Conservation (phyloP, 2,888 invertebrate species). For the Spodoptera littoralis region DNA sequence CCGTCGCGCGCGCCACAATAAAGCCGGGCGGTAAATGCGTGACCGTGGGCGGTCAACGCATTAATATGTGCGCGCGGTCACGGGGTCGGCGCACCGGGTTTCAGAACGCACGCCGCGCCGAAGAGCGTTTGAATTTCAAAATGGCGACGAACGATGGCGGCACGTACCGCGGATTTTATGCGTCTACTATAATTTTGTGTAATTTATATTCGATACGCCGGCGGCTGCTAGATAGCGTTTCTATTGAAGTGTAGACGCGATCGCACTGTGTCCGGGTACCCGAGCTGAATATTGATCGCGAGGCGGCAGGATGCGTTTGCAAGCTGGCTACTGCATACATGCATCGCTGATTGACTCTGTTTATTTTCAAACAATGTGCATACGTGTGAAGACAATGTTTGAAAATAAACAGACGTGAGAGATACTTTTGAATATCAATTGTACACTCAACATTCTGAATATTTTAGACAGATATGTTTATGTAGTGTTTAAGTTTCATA, state of each 20-base stretch:
- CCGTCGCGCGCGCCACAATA: conserved; percentile 61
- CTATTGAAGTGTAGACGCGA: conserved; percentile 81
- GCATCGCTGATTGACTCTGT: conserved; percentile 66
- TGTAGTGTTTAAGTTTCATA: conserved; percentile 22
- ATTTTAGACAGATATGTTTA: conserved; percentile 40
- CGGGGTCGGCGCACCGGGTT: conserved; percentile 82
- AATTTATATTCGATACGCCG: conserved; percentile 86
- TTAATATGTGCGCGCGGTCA: conserved; percentile 86
- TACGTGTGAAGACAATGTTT: conserved; percentile 64
- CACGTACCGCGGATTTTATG: conserved; percentile 76
- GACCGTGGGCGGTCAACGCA: conserved; percentile 86
- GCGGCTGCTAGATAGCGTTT: conserved; percentile 80
- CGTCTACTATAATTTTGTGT: conserved; percentile 81
- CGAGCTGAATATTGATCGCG: conserved; percentile 78
- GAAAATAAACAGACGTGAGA: conserved; percentile 64
- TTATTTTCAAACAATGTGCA: conserved; percentile 68
- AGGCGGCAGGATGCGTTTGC: conserved; percentile 74
- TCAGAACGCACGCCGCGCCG: conserved; percentile 69
- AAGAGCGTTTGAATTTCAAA: conserved; percentile 69
- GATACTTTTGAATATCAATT: conserved; percentile 67
- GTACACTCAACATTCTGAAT: conserved; percentile 46
- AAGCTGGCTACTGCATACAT: conserved; percentile 71
- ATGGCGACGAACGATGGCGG: conserved; percentile 69
- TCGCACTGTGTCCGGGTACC: conserved; percentile 78
- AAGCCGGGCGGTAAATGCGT: conserved; percentile 72